These are phyloP conservation scores for Neotragus pygmaeus DNA, from an alignment of 2,113 vertebrate genomes.

Conservation along the genomic window DNA sequence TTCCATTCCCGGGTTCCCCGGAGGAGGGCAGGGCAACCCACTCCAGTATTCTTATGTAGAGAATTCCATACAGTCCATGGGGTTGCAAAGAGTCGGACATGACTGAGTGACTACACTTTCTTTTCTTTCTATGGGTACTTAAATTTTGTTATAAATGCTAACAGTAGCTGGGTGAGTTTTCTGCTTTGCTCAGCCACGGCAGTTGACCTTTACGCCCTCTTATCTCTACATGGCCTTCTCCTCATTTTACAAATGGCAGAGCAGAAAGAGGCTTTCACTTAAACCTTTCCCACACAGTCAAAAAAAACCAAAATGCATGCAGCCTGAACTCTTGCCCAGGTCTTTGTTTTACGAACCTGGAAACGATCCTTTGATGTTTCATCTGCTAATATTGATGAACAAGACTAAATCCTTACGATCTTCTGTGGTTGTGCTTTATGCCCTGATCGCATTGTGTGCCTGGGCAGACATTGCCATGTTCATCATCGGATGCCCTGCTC, in stretches of 20 bases:
- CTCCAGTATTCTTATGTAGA: background rate
- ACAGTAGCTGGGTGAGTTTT: background rate
- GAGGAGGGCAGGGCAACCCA: background rate
- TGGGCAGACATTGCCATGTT: background rate
- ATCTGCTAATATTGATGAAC: too few relatives aligned
- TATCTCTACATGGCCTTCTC: background rate
- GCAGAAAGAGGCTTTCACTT: background rate
- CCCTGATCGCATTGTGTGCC: background rate
- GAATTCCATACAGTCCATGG: background rate
- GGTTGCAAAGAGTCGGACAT: background rate
- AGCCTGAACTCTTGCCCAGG: background rate
- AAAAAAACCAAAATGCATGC: background rate
- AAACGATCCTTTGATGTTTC: background rate
- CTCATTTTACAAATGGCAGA: background rate
- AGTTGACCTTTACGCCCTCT: background rate
- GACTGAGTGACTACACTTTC: background rate
- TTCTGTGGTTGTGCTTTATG: background rate
- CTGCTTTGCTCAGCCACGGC: fast-evolving
- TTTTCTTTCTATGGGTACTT: background rate
- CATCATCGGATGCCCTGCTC: background rate
- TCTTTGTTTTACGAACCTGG: background rate
- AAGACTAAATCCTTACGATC: background rate
- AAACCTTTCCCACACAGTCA: background rate
- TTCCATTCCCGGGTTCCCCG: background rate
- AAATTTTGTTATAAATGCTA: fast-evolving